Base-by-base conservation (phyloP, 2,888 invertebrate genomes). In the Octonoba sinensis region DNA sequence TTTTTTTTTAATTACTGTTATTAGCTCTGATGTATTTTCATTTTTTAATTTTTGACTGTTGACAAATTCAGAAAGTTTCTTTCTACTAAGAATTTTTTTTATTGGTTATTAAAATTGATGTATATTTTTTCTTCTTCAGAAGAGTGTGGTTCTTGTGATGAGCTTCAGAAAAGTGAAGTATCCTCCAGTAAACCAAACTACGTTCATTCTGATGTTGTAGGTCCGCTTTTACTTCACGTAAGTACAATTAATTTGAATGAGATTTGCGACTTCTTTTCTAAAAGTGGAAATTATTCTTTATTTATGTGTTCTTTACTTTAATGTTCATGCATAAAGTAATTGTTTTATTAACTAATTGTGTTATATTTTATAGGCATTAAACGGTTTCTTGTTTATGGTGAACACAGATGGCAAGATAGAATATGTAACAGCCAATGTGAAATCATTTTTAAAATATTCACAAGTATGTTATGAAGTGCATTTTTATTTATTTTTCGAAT, bases 351-450 rank as follows among this genome's bases (percentile, higher is more conserved):
- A 44, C 13, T 27, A 11, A 20, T 79, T 22, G 27, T 49, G 16
- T 51, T 12, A 18, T 54, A 56, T 71, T 75, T 13, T 92, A 36
- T 8, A 95, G 93, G 95, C 96, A 84, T 91, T 96, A 87, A 95
- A 95, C 89, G 94, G 95, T 86, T 95, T 95, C 88, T 91, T 97
- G 87, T 93, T 98, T 90, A 94, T 97, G 89, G 94, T 98, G 86
- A 97, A 95, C 91, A 91, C 93, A 84, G 96, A 96, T 88, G 96
- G 96, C 86, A 94, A 95, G 89, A 95, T 97, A 87, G 96, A 96
- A 90, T 95, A 95, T 90, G 95, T 96, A 85, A 95, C 96, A 73
- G 96, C 96, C 88, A 97, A 97, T 91, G 95, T 98, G 86, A 92
- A 92, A 86, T 94, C 94, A 87, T 95, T 96, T 89, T 93, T 96